Conservation (phyloP, 2,888 invertebrate genomes). For the Agrotis exclamationis region DNA sequence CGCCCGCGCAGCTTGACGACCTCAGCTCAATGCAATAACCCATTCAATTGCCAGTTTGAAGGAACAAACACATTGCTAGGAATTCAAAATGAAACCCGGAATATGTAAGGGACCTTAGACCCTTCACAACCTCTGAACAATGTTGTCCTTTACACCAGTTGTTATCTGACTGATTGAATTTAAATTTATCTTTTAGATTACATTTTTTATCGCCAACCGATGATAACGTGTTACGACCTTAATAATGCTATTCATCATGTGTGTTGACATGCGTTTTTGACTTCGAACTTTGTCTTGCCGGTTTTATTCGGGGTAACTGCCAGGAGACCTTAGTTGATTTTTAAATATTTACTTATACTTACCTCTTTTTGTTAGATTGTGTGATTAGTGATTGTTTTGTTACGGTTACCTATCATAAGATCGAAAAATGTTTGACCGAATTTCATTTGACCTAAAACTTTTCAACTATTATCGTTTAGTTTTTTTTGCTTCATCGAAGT, state of each 20-base stretch:
- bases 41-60: constrained; percentile 36
- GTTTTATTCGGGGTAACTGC: not conserved
- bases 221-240: constrained; percentile 39
- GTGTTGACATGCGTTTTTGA: constrained; percentile 11
- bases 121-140: not conserved
- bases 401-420: too few species aligned
- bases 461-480: too few species aligned
- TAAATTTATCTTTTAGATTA: constrained; percentile 28
- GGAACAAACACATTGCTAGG: not conserved
- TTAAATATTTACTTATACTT: too few species aligned
- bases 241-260: constrained; percentile 26
- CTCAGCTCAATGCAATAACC: constrained; percentile 45
- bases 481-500: too few species aligned
- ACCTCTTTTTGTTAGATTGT: not conserved
- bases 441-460: too few species aligned
- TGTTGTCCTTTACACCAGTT: not conserved
- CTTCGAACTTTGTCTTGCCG: not conserved
- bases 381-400: not conserved
- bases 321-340: not conserved
- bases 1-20: constrained; percentile 38
- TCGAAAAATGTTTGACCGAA: too few species aligned
- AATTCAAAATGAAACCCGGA: constrained; percentile 1
- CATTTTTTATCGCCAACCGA: constrained; percentile 16
- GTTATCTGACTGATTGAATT: constrained; percentile 28
- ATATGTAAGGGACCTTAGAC: not conserved